Conservation (phyloP, 2,113 vertebrate species). For the Gorsachius goisagi region DNA sequence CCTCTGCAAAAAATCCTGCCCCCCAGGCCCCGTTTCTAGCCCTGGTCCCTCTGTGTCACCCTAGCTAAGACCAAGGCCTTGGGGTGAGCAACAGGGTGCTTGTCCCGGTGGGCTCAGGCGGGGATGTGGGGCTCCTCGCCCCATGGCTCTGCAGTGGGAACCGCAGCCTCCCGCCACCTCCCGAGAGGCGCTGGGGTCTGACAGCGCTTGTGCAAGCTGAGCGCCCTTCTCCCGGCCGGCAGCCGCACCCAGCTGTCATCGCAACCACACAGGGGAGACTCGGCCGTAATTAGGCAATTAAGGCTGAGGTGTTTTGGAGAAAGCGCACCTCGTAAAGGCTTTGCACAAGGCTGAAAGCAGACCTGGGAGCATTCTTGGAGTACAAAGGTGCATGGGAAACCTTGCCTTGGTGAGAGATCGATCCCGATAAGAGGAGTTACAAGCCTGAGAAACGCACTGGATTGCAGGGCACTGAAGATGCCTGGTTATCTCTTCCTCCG, state of each 20-base stretch:
- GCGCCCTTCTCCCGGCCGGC: background rate
- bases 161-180: background rate
- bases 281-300: background rate
- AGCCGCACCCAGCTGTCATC: slow-evolving; percentile 10
- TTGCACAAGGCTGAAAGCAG: slow-evolving; percentile 46
- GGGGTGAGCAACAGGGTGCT: background rate
- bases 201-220: background rate
- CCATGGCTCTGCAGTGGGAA: background rate
- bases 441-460: slow-evolving; percentile 55
- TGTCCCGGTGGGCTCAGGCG: background rate
- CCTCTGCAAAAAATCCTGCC: background rate
- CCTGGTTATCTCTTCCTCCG: slow-evolving; percentile 49
- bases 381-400: slow-evolving; percentile 78
- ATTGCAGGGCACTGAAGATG: slow-evolving; percentile 36
- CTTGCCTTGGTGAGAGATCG: slow-evolving; percentile 43
- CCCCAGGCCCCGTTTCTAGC: background rate
- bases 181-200: background rate
- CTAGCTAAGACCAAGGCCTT: background rate
- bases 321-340: background rate
- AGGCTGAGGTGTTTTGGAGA: background rate
- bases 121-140: background rate
- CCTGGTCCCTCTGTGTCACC: background rate
- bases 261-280: background rate
- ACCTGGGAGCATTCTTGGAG: slow-evolving; percentile 67
- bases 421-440: slow-evolving; percentile 51